phyloP scores from a whole-genome alignment of 1,140 invertebrate genomes.

The Steinernema khuongi region DNA sequence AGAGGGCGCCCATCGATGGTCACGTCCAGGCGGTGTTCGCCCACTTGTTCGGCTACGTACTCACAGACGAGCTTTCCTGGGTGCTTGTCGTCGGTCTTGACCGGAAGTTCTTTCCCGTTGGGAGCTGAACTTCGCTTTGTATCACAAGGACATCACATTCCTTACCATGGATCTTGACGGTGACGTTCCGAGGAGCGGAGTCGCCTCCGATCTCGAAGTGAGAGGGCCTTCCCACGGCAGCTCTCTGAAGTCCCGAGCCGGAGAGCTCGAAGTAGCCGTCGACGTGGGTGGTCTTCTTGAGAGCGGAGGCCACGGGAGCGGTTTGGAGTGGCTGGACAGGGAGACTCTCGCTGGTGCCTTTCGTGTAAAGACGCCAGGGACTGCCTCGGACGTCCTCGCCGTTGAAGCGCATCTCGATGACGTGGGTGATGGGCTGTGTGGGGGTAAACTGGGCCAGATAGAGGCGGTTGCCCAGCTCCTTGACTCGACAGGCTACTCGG shows the following conservation, averaged over 20 bases:
- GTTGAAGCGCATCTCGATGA: constrained; percentile 92
- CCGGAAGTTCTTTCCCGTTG: constrained; percentile 26
- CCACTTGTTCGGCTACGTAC: constrained; percentile 57
- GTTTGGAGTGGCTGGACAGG: not conserved
- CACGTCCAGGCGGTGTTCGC: constrained; percentile 74
- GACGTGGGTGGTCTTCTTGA: constrained; percentile 1
- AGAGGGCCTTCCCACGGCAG: constrained; percentile 76
- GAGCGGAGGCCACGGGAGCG: not conserved
- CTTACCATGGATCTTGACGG: constrained; percentile 33
- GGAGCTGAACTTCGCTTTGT: constrained; percentile 22
- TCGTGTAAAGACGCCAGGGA: constrained; percentile 45
- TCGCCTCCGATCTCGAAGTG: constrained; percentile 71
- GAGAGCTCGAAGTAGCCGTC: constrained; percentile 64
- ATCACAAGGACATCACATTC: not conserved
- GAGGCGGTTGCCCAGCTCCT: constrained; percentile 80
- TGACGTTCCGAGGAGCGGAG: constrained; percentile 39
- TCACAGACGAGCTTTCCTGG: constrained; percentile 39
- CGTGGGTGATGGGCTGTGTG: constrained; percentile 74
- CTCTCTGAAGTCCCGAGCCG: constrained; percentile 77
- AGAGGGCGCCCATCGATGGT: constrained; percentile 85
- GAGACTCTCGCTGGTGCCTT: constrained; percentile 14
- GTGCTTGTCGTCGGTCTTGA: constrained; percentile 21
- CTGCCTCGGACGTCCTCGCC: constrained; percentile 82
- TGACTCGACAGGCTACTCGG: constrained; percentile 84
- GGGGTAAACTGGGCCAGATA: constrained; percentile 82